These are phyloP conservation scores for Palythoa grandis DNA, from an alignment of 92 coral and sea anemone genomes.

Conservation along the genomic window DNA sequence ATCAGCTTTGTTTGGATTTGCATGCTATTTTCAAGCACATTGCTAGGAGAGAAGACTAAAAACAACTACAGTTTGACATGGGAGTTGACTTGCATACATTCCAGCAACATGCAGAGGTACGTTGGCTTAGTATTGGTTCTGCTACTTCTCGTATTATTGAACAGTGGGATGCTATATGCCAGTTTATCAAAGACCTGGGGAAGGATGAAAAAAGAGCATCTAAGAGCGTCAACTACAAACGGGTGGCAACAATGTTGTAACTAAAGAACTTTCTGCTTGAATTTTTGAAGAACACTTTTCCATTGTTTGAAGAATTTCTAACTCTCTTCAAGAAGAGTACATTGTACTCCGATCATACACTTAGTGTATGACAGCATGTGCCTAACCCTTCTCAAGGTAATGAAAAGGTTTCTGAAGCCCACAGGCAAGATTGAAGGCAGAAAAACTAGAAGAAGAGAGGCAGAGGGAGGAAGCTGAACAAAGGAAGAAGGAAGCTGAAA, in stretches of 20 bases:
- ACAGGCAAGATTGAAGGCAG: too few species aligned
- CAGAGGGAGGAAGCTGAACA: constrained; percentile 1
- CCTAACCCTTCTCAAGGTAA: background rate
- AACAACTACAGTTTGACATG: background rate
- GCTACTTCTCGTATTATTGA: constrained; percentile 25
- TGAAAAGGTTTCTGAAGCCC: constrained; percentile 29
- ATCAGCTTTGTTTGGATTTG: constrained; percentile 35
- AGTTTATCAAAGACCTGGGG: constrained; percentile 37
- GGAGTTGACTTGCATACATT: background rate
- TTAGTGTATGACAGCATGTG: constrained; percentile 27
- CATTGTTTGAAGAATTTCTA: constrained; percentile 38
- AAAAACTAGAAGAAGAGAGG: too few species aligned
- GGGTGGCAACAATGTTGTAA: constrained; percentile 40
- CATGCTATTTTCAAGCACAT: constrained; percentile 24
- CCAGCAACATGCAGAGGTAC: background rate
- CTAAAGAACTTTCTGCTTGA: background rate
- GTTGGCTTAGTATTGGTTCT: constrained; percentile 32
- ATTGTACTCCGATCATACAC: constrained; percentile 33
- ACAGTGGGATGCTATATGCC: constrained; percentile 43
- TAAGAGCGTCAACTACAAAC: constrained; percentile 39
- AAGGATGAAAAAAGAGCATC: constrained; percentile 45
- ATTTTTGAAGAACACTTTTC: constrained; percentile 5
- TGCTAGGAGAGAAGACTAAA: constrained; percentile 35
- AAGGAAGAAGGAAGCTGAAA: background rate
- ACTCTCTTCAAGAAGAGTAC: constrained; percentile 41